Conservation (phyloP, 2,113 vertebrate genomes). For the Anhinga anhinga region DNA sequence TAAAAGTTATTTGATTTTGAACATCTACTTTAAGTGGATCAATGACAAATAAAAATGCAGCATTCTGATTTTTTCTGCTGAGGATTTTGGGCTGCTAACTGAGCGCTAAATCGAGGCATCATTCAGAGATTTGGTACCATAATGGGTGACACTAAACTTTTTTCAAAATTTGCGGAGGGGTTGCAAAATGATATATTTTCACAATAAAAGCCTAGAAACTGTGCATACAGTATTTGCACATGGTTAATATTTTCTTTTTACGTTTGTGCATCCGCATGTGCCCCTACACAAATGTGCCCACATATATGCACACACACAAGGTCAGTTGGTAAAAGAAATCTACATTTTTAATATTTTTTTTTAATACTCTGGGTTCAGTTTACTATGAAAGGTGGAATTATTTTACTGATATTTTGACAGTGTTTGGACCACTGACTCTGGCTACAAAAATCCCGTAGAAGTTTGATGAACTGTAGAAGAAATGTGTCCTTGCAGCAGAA, state of each 20-base stretch:
- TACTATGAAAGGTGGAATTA: neutral
- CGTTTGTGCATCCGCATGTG: fast-evolving
- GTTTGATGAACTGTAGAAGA: neutral
- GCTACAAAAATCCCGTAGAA: neutral
- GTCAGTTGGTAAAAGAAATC: neutral
- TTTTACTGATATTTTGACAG: neutral
- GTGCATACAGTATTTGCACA: neutral
- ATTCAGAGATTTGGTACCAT: neutral
- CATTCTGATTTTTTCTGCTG: neutral
- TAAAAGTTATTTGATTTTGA: neutral
- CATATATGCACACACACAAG: neutral
- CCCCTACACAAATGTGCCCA: neutral
- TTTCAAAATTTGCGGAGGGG: neutral
- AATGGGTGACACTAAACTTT: neutral
- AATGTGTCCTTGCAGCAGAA: slow-evolving; percentile 30
- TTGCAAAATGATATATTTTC: neutral
- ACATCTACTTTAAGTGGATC: neutral
- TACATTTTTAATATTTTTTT: neutral
- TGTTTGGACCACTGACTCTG: neutral
- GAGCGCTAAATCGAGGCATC: neutral
- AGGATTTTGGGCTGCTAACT: neutral
- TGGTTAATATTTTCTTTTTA: neutral
- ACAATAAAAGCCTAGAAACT: neutral
- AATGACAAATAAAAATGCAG: neutral
- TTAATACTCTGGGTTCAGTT: neutral